Evolutionary conservation across 1,140 invertebrate genomes (phyloP).

Genomic region (Prorops nasuta): DNA sequence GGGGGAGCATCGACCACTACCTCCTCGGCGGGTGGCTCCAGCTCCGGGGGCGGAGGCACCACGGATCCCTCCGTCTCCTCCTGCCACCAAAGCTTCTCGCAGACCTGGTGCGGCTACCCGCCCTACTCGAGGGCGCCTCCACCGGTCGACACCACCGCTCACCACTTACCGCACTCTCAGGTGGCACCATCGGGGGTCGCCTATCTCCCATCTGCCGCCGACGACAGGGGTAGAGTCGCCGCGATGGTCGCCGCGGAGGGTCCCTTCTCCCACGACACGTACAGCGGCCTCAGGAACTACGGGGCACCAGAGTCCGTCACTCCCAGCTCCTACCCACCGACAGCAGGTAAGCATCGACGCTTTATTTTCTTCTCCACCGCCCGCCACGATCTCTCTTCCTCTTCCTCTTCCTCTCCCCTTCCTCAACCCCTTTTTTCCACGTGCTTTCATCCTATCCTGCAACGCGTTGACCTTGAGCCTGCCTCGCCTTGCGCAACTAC

Average conservation of each 20-base stretch:
- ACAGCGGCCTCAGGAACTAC: conserved; percentile 72
- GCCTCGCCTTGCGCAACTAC: background rate
- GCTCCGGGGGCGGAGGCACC: conserved; percentile 54
- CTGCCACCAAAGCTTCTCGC: conserved; percentile 73
- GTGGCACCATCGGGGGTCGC: too few relatives aligned
- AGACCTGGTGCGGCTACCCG: conserved; percentile 73
- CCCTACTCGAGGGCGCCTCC: conserved; percentile 65
- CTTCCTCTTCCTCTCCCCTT: background rate
- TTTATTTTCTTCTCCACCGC: conserved; percentile 17
- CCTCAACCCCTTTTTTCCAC: background rate
- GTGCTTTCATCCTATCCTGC: background rate
- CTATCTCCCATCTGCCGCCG: conserved; percentile 65
- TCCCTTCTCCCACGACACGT: conserved; percentile 74
- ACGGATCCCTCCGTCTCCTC: conserved; percentile 59
- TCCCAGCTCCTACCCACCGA: conserved; percentile 75
- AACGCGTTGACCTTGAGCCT: background rate
- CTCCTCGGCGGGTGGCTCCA: conserved; percentile 67
- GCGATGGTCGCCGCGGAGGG: conserved; percentile 66
- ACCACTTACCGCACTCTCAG: conserved; percentile 58
- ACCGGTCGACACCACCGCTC: conserved; percentile 56
- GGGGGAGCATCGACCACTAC: conserved; percentile 56
- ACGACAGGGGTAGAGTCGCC: conserved; percentile 63
- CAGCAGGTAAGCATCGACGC: conserved; percentile 67
- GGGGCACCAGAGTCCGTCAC: conserved; percentile 70
- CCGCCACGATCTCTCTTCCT: background rate